Evolutionary conservation across 2,113 vertebrate species (phyloP).

Genomic region (Perccottus glenii): DNA sequence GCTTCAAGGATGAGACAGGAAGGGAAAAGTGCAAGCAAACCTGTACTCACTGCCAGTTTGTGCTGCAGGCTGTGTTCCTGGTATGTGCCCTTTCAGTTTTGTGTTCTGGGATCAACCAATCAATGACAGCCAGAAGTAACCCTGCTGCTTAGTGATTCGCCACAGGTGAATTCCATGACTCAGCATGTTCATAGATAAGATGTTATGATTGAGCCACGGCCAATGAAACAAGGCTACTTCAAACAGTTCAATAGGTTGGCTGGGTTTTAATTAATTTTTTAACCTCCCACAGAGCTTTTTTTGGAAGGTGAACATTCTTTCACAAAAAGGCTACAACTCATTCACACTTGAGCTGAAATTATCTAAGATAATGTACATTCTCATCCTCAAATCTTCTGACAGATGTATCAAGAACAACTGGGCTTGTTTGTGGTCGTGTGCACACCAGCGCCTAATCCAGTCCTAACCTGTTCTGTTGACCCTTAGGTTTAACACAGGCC

Average conservation of each 20-base stretch:
- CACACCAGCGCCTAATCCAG: conserved; percentile 30
- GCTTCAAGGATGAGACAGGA: conserved; percentile 32
- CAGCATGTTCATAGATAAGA: conserved; percentile 68
- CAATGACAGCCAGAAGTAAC: conserved; percentile 71
- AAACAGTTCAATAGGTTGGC: conserved; percentile 57
- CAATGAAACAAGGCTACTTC: conserved; percentile 63
- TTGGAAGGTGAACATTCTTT: not conserved
- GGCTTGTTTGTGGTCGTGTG: conserved; percentile 26
- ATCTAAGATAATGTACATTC: too few species aligned
- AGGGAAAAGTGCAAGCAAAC: conserved; percentile 38
- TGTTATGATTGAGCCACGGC: conserved; percentile 72
- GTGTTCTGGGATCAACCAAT: conserved; percentile 71
- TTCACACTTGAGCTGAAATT: too few species aligned
- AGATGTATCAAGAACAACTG: conserved; percentile 46
- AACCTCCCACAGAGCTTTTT: conserved; percentile 34
- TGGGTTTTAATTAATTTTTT: too few species aligned
- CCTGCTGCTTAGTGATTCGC: conserved; percentile 67
- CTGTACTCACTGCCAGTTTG: conserved; percentile 50
- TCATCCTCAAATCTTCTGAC: conserved; percentile 51
- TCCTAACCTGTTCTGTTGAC: conserved; percentile 35
- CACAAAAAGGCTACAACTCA: too few species aligned
- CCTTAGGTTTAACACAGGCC: not conserved
- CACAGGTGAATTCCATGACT: conserved; percentile 72
- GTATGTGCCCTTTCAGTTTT: conserved; percentile 75
- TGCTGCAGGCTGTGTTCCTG: conserved; percentile 72